Conservation (phyloP, 2,797 vertebrate species). For the Chrysocyon brachyurus region DNA sequence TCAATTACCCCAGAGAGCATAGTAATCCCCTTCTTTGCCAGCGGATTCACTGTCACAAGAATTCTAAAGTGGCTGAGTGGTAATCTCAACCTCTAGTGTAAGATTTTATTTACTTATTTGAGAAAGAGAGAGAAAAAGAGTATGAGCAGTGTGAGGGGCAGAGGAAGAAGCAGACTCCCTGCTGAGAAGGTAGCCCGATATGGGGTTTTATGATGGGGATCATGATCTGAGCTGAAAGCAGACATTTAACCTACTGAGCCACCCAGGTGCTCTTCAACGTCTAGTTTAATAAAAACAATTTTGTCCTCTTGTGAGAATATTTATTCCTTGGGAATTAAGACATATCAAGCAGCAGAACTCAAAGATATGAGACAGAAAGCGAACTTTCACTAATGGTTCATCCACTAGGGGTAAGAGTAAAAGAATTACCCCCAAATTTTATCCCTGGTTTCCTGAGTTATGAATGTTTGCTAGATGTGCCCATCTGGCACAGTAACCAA, state of each 20-base stretch:
- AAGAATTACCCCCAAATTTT: background rate
- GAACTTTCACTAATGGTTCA: background rate
- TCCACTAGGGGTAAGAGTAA: background rate
- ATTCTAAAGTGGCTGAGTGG: background rate
- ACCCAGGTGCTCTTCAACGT: background rate
- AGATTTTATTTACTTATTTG: too few relatives aligned
- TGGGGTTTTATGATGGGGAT: too few relatives aligned
- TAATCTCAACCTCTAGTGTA: background rate
- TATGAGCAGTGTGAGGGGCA: too few relatives aligned
- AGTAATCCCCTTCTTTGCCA: background rate
- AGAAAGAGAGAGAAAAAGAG: too few relatives aligned
- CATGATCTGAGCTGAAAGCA: too few relatives aligned
- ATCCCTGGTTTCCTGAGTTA: background rate
- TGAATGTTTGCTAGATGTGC: background rate
- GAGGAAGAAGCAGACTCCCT: too few relatives aligned
- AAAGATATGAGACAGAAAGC: background rate
- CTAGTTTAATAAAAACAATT: background rate
- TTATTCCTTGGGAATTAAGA: background rate
- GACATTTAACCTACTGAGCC: too few relatives aligned
- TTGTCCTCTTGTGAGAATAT: background rate
- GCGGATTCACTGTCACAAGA: background rate
- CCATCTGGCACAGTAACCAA: background rate
- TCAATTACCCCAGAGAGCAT: background rate
- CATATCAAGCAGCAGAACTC: background rate
- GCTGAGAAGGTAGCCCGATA: too few relatives aligned